Conservation (phyloP, 2,888 invertebrate genomes). For the Ceriagrion tenellum region DNA sequence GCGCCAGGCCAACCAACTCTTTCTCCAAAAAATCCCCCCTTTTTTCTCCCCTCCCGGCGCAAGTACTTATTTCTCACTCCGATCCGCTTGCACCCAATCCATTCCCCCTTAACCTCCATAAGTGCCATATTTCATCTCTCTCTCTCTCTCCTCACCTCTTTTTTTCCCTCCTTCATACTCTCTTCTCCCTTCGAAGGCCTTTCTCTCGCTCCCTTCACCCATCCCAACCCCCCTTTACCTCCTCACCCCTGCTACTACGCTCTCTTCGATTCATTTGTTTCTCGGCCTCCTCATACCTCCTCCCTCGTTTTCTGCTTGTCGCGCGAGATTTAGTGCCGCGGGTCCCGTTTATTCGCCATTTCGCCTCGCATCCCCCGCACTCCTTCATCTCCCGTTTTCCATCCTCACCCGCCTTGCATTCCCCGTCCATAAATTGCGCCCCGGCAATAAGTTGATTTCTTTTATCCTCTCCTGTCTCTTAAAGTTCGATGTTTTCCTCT, state of each 20-base stretch:
- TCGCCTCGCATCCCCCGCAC: background rate
- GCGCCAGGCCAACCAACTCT: too few relatives aligned
- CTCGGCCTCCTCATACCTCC: background rate
- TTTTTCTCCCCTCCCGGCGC: background rate
- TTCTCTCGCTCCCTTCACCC: background rate
- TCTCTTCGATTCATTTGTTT: conserved; percentile 10
- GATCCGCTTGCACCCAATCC: conserved; percentile 32
- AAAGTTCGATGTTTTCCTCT: background rate
- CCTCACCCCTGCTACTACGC: background rate
- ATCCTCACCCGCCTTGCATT: background rate
- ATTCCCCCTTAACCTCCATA: conserved; percentile 31
- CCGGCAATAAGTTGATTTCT: background rate
- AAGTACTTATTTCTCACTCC: conserved; percentile 45
- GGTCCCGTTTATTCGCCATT: background rate
- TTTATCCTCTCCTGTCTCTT: background rate
- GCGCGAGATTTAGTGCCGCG: background rate
- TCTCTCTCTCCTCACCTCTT: background rate
- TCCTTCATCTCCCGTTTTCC: background rate
- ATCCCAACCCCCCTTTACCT: background rate
- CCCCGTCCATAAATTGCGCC: background rate
- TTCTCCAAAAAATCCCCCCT: background rate
- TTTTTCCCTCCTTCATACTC: background rate
- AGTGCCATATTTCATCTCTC: conserved; percentile 51
- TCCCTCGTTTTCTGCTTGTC: conserved; percentile 20
- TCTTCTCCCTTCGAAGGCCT: background rate